Percentiles rank a stretch among this genome's conserved stretches.
phyloP scores from a whole-genome alignment of 2,888 invertebrate species.

The Craniophora ligustri region DNA sequence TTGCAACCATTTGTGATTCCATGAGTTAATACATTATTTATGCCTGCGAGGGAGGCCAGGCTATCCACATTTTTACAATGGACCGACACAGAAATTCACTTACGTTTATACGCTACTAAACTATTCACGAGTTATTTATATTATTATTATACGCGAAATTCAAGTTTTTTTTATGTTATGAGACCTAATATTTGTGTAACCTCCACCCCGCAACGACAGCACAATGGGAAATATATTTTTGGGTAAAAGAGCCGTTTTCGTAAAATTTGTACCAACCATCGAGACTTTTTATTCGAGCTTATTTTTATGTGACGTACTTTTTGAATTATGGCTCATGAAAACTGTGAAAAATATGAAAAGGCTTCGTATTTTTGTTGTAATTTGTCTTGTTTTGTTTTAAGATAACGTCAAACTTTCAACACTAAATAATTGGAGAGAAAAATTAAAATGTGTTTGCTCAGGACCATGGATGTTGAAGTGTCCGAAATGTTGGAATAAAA shows the following conservation, averaged over 20 bases:
- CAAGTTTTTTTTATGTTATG: slow-evolving; percentile 33
- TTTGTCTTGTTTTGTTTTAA: background rate
- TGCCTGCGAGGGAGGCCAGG: slow-evolving; percentile 27
- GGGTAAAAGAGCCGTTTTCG: slow-evolving; percentile 13
- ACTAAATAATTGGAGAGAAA: background rate
- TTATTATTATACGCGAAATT: slow-evolving; percentile 35
- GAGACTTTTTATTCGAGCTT: slow-evolving; percentile 3
- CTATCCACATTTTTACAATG: slow-evolving; percentile 61
- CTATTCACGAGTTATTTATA: slow-evolving; percentile 49
- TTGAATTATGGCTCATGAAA: background rate
- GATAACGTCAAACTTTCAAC: background rate
- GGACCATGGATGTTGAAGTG: too few species aligned
- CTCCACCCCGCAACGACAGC: slow-evolving; percentile 21
- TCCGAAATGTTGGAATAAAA: too few species aligned
- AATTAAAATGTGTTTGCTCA: too few species aligned
- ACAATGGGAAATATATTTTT: slow-evolving; percentile 32
- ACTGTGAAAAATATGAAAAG: background rate
- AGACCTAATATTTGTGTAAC: slow-evolving; percentile 48
- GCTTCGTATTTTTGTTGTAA: background rate
- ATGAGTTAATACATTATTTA: slow-evolving; percentile 60
- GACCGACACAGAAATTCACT: slow-evolving; percentile 65
- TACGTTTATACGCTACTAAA: slow-evolving; percentile 59
- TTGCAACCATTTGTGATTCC: slow-evolving; percentile 52
- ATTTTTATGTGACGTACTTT: slow-evolving; percentile 1
- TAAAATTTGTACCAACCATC: slow-evolving; percentile 6